phyloP scores from a whole-genome alignment of 2,797 vertebrate genomes.

The Poeciliopsis turneri region DNA sequence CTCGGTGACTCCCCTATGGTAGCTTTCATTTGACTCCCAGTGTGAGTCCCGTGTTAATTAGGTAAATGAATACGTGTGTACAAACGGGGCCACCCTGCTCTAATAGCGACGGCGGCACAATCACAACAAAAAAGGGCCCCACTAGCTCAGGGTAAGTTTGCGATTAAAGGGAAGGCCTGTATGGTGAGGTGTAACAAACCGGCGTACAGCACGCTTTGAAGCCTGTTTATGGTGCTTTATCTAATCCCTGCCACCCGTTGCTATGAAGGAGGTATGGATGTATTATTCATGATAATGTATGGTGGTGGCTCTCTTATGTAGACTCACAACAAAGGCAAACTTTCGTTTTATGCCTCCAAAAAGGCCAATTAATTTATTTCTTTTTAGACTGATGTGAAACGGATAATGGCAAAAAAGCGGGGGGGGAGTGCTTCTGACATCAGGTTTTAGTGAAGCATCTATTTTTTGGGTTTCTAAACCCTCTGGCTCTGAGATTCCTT shows the following conservation, averaged over 20 bases:
- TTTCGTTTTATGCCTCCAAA: slow-evolving; percentile 73
- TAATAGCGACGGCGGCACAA: slow-evolving; percentile 73
- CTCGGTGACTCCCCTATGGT: slow-evolving; percentile 71
- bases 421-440: slow-evolving; percentile 66
- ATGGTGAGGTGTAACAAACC: slow-evolving; percentile 79
- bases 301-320: slow-evolving; percentile 76
- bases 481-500: slow-evolving; percentile 61
- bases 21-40: slow-evolving; percentile 82
- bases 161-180: slow-evolving; percentile 80
- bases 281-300: slow-evolving; percentile 84
- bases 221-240: slow-evolving; percentile 83
- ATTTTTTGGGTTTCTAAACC: slow-evolving; percentile 59
- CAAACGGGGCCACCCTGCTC: slow-evolving; percentile 65
- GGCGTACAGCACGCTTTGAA: slow-evolving; percentile 77
- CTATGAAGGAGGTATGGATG: slow-evolving; percentile 77
- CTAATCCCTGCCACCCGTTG: slow-evolving; percentile 79
- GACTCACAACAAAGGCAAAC: slow-evolving; percentile 79
- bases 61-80: slow-evolving; percentile 79
- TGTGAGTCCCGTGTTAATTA: slow-evolving; percentile 83
- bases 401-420: slow-evolving; percentile 57
- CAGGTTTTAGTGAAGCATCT: slow-evolving; percentile 52
- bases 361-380: slow-evolving; percentile 76
- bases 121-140: slow-evolving; percentile 73
- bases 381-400: slow-evolving; percentile 63
- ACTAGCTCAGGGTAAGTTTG: slow-evolving; percentile 77